These are phyloP conservation scores for Pelusios castaneus DNA, from an alignment of 2,113 vertebrate genomes.

Conservation along the genomic window DNA sequence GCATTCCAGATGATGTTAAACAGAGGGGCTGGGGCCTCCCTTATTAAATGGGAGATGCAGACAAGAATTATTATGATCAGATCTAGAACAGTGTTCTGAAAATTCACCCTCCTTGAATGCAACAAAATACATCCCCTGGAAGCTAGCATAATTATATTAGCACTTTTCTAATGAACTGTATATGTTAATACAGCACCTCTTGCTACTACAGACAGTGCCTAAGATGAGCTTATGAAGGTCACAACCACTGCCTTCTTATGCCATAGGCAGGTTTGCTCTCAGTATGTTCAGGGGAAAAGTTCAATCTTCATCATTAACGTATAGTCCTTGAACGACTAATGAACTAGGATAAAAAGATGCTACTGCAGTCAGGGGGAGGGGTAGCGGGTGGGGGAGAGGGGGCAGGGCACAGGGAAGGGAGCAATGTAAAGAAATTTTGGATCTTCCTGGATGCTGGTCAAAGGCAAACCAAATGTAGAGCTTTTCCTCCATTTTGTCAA, in stretches of 20 bases:
- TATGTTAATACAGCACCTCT: background rate
- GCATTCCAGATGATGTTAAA: background rate
- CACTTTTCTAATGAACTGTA: background rate
- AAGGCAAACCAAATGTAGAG: background rate
- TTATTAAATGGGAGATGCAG: background rate
- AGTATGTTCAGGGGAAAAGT: background rate
- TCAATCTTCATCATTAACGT: background rate
- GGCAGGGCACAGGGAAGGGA: too few species aligned
- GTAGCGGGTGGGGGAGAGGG: too few species aligned
- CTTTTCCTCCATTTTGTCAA: background rate
- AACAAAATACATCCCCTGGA: background rate
- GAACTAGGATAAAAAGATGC: background rate
- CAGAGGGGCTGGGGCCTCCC: background rate
- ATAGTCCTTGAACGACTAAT: background rate
- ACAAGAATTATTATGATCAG: background rate
- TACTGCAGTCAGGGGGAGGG: background rate
- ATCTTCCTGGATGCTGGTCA: background rate
- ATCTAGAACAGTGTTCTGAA: background rate
- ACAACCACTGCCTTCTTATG: background rate
- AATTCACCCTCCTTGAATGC: background rate
- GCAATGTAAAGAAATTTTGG: background rate
- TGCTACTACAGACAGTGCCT: background rate
- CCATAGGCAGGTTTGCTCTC: background rate
- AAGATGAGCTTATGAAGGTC: background rate
- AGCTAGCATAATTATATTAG: accelerated